Base-by-base conservation (phyloP, 2,797 vertebrate genomes). In the Schizothorax lantsangensis region DNA sequence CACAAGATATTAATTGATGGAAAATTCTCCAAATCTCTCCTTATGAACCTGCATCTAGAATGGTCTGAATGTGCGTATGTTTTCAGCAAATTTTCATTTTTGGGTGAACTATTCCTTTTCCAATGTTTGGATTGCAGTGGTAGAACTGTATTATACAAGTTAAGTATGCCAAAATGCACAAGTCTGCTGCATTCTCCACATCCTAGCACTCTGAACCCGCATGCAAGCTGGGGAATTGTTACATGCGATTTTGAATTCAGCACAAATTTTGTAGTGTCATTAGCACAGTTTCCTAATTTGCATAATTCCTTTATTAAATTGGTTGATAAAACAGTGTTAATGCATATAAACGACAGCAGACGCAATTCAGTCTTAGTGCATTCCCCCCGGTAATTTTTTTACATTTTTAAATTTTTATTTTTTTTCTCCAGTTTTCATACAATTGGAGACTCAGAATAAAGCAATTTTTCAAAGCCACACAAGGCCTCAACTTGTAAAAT, bases 331-430 rank as follows among this genome's bases (percentile, higher is more conserved):
- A 23, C 36, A 45, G 14, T 30, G 15, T 12, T 59, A 69, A 69
- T 40, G 40, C 38, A 52, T 38, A 68, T 26, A 26, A 54, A 69
- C 5, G 0, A 40, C 38, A 21, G 8, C n/a, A 45, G 38, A 45
- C 3, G 14, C 84, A 59, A 79, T 59, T 71, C 64, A 71, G 38
- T 71, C 66, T 72, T 79, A 85, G 78, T 86, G 84, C 43, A 86
- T 86, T 86, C 68, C 38, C 75, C 84, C 75, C 52, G 43, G 30
- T 30, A 30, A 30, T 30, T 30, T 30, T 30, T 30, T 30, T 30
- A 1, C 1, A 30, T 30, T 30, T 30, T 30, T 30, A 30, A 30
- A 0, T 36, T 36, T 36, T 66, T 88, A 68, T 38, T 49, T 54
- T 11, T 52, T 88, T 90, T 88, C 30, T 30, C 30, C 26, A 43